Conservation (phyloP, 23 tunicate genomes). For the Corella eumyota region DNA sequence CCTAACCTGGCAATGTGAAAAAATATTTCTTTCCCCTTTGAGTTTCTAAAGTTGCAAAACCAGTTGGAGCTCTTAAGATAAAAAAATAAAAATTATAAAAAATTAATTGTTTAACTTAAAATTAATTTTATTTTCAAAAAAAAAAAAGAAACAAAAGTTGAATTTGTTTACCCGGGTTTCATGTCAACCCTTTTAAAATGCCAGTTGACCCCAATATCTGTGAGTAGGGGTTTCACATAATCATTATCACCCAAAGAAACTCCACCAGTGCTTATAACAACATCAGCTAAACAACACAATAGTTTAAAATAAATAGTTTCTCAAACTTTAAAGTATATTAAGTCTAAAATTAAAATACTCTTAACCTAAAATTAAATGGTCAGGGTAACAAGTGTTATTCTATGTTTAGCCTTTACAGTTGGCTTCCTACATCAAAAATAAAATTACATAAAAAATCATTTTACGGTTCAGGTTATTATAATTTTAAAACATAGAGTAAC, state of each 20-base stretch:
- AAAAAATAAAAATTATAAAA: neutral
- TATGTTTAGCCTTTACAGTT: too few relatives aligned
- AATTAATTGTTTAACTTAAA: neutral
- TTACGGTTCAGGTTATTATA: too few relatives aligned
- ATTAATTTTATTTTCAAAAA: neutral
- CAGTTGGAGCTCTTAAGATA: neutral
- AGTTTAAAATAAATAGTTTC: too few relatives aligned
- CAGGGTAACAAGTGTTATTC: too few relatives aligned
- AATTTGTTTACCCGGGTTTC: conserved; percentile 5
- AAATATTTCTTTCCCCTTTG: neutral
- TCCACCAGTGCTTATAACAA: conserved; percentile 1
- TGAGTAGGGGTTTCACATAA: neutral
- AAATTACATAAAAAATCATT: too few relatives aligned
- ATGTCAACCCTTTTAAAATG: conserved; percentile 1
- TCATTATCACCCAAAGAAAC: neutral
- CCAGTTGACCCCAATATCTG: neutral
- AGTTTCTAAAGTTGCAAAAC: neutral
- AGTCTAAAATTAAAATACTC: too few relatives aligned
- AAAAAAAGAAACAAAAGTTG: neutral
- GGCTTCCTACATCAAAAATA: too few relatives aligned
- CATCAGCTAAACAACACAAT: neutral
- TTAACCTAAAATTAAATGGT: too few relatives aligned
- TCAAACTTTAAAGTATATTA: too few relatives aligned
- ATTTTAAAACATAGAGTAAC: too few relatives aligned
- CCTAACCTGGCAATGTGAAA: conserved; percentile 4